Base-by-base conservation (phyloP, 2,113 vertebrate species). In the Bostrychus sinensis region DNA sequence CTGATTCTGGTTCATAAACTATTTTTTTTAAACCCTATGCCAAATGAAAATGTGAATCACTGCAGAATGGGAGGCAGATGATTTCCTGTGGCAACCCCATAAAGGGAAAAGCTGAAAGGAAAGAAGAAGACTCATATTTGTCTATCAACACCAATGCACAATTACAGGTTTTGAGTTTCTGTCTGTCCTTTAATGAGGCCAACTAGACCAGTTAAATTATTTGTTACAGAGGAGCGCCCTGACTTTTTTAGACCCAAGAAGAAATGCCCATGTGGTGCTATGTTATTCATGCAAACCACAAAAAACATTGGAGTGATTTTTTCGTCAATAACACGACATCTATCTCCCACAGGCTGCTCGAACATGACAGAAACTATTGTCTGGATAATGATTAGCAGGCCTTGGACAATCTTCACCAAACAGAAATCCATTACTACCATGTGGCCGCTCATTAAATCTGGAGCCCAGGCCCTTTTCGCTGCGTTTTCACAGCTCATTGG, bases 1-100 rank as follows among this genome's bases (percentile, higher is more conserved):
- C 69, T 89, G 81, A 88, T 90, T 89, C 85, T 77, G 86, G 85
- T 81, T 85, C 75, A 58, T 76, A 81, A n/a, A n/a, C n/a, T n/a
- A n/a, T n/a, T n/a, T n/a, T n/a, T n/a, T n/a, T n/a, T n/a, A n/a
- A n/a, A n/a, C n/a, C n/a, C n/a, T n/a, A n/a, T n/a, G n/a, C n/a
- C n/a, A n/a, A n/a, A n/a, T n/a, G n/a, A n/a, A n/a, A n/a, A n/a
- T n/a, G n/a, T n/a, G n/a, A n/a, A n/a, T n/a, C n/a, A n/a, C n/a
- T n/a, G n/a, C n/a, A n/a, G n/a, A n/a, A n/a, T n/a, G n/a, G n/a
- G n/a, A n/a, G n/a, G n/a, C n/a, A n/a, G n/a, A n/a, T n/a, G n/a
- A n/a, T n/a, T n/a, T n/a, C n/a, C n/a, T n/a, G n/a, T n/a, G n/a
- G n/a, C n/a, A n/a, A n/a, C n/a, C n/a, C n/a, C n/a, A n/a, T n/a